A percentile compares a stretch with the other conserved stretches of the same genome.
Evolutionary conservation across 2,888 invertebrate species (phyloP).

Genomic region (Apodemia zela): DNA sequence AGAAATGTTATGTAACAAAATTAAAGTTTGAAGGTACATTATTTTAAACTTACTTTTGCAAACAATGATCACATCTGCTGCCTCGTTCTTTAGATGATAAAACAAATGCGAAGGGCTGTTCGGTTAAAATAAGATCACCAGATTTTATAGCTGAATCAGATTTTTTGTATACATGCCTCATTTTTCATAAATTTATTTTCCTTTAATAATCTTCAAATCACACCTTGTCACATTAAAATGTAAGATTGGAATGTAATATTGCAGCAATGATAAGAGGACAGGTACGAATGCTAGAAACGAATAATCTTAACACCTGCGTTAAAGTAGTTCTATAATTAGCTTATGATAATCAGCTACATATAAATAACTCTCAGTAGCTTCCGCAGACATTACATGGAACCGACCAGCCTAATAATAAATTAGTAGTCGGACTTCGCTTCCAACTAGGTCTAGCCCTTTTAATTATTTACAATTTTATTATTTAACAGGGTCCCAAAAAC

Average conservation of each 20-base stretch:
- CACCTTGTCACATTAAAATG: conserved; percentile 16
- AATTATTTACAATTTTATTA: neutral
- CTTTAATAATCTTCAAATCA: conserved; percentile 30
- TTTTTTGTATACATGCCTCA: conserved; percentile 69
- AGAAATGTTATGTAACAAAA: neutral
- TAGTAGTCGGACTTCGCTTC: neutral
- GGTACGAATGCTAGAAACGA: conserved; percentile 1
- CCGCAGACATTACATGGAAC: conserved; percentile 48
- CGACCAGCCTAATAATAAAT: conserved; percentile 46
- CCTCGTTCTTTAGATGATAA: conserved; percentile 85
- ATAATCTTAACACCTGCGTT: conserved; percentile 47
- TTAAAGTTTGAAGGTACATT: neutral
- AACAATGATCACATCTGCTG: conserved; percentile 88
- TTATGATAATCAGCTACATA: conserved; percentile 62
- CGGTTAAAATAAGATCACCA: conserved; percentile 85
- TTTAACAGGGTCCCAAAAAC: neutral
- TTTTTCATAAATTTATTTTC: conserved; percentile 34
- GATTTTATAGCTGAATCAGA: conserved; percentile 70
- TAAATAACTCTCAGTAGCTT: conserved; percentile 60
- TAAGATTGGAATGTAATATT: conserved; percentile 39
- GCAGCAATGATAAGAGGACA: neutral
- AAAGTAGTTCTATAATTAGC: conserved; percentile 53
- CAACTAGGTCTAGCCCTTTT: neutral
- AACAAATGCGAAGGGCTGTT: conserved; percentile 88
- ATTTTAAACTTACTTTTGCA: conserved; percentile 80